Percentiles rank a stretch among this genome's conserved stretches.
Conservation (phyloP, 2,113 vertebrate species). For the Oreochromis spilurus region DNA sequence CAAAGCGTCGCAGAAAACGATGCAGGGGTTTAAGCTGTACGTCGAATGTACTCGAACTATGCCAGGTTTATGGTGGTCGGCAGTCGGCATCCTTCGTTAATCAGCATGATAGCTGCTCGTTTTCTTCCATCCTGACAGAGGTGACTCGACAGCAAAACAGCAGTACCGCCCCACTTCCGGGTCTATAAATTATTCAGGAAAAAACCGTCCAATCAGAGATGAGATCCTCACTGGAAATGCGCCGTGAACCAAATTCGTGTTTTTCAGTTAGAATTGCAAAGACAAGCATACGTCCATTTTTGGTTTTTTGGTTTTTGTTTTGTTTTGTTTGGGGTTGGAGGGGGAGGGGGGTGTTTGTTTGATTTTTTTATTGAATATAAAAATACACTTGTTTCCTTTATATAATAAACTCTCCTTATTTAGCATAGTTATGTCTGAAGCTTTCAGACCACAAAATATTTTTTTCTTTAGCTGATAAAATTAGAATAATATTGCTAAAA, state of each 20-base stretch:
- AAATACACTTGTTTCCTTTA: background rate
- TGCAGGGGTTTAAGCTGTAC: background rate
- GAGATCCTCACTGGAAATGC: background rate
- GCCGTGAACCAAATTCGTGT: background rate
- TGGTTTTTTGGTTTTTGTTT: background rate
- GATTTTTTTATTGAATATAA: background rate
- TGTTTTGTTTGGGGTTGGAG: background rate
- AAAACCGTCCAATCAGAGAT: constrained; percentile 42
- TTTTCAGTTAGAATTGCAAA: background rate
- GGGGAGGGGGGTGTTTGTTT: background rate
- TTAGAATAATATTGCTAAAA: background rate
- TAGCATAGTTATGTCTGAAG: background rate
- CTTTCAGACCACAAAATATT: background rate
- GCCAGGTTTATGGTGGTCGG: background rate
- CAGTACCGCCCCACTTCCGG: constrained; percentile 71
- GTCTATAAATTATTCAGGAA: constrained; percentile 32
- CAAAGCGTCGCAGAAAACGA: constrained; percentile 21
- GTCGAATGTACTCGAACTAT: background rate
- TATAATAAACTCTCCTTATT: background rate
- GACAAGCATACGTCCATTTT: background rate
- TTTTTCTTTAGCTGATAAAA: background rate
- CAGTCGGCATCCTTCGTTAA: constrained; percentile 10
- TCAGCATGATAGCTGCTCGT: constrained; percentile 60
- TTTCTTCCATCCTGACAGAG: constrained; percentile 69
- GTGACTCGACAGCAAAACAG: constrained; percentile 77